Evolutionary conservation across 1,140 invertebrate genomes (phyloP), one percentile per base, ranked within the genome.

Genomic region (Tetramorium parvispinum): DNA sequence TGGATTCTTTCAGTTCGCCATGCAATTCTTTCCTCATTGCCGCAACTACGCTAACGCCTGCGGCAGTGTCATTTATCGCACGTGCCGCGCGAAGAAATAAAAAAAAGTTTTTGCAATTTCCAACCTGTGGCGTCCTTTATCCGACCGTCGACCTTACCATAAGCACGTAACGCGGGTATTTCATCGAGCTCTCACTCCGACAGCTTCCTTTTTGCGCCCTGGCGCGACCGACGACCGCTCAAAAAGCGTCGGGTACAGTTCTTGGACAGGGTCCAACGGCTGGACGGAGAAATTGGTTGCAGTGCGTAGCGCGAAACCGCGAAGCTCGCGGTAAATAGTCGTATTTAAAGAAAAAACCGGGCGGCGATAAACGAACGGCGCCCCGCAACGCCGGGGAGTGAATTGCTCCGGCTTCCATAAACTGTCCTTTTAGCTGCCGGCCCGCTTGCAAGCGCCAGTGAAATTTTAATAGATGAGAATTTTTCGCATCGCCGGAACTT

Each of bases 71-170:
- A 37, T 82, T 82, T 59, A 75, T 83, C 55, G 68, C 70, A 43
- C 68, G 68, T 70, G 82, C 27, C n/a, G n/a, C 49, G 70, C 73
- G 65, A 65, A 24, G 46, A 78, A 85, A 53, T 65, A 65, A 78
- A 85, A 66, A 66, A 66, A 66, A 66, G 63, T 75, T 85, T 63
- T 85, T 46, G 82, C 59, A 78, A 59, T 78, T 78, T 85, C 53
- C 79, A 83, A 83, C 79, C 79, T 83, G 79, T 83, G 24, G 79
- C 79, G 59, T 85, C 37, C 75, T 78, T 85, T 78, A 85, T 65
- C 46, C 82, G 57, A 77, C 57, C 71, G 37, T 43, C 57, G 73
- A 65, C 55, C 59, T 43, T 65, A 65, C 24, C 8, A 43, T 59
- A 57, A 75, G 37, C 53, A 49, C 46, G n/a, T 83, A 83, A 81